Evolutionary conservation across 2,888 invertebrate species (phyloP), one percentile per base, ranked within the genome.

Genomic region (Agonopterix subpropinquella): DNA sequence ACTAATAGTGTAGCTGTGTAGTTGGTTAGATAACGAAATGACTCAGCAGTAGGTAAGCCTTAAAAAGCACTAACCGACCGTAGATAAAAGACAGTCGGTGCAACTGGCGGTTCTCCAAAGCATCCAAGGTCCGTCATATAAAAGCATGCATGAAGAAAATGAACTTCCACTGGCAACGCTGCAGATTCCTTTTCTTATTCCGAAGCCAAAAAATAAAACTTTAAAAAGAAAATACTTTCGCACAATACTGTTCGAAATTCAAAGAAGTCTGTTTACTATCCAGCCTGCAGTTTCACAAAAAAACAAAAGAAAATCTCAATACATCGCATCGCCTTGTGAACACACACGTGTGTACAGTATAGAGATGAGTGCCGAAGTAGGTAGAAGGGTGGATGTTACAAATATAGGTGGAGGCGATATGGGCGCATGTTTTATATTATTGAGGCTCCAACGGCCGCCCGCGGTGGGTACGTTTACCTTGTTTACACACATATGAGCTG

Each of bases 381-480:
- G 28, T 28, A 28, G 28, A 28, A 42, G 49, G 52, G 49, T 52
- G 69, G 72, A 59, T 56, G 74, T 53, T 58, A 62, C 72, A 72
- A 67, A 75, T 70, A 73, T 67, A 73, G 69, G 67, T 67, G 72
- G 74, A 59, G 65, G 70, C 54, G 70, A 75, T 77, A 72, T 68
- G 71, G 67, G 68, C 65, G 66, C 74, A 76, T 82, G 80, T 83
- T 85, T 84, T 84, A 83, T 85, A 85, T 85, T 86, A 86, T 85
- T 86, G 81, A 81, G 73, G 77, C 67, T 66, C 67, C 70, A 68
- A 63, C 67, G 64, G 71, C 64, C 67, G 65, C 41, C 36, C 41
- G 46, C 45, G 48, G 48, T 54, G 59, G 57, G 62, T 59, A 58
- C 62, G 68, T 67, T 77, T 78, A 77, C 82, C 80, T 79, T 86